Evolutionary conservation across 2,797 vertebrate genomes (phyloP), one percentile per base, ranked within the genome.

Genomic region (Lacerta viridis): DNA sequence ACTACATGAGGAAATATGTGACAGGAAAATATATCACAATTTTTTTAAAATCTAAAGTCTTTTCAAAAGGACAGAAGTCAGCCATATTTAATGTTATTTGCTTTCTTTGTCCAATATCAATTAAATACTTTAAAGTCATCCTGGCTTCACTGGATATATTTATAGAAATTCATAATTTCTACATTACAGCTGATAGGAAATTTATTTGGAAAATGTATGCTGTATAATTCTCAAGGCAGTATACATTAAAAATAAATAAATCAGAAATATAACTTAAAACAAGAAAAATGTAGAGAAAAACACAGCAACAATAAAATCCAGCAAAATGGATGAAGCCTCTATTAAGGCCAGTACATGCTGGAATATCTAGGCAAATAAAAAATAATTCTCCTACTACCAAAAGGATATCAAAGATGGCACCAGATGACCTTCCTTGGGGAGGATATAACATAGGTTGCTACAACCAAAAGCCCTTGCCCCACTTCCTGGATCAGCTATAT

Each of bases 21-120:
- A 75, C 39, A 82, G 71, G 33, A 41, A 87, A n/a, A 87, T 27
- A 55, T 27, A 39, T 55, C 8, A 66, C 9, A 20, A 39, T 11
- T 33, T 71, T 29, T n/a, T 11, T 11, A 13, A 11, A 36, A 6
- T 36, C 17, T 66, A 27, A 43, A 50, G 8, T 80, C 88, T 82
- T 91, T 61, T 90, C 80, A 78, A n/a, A 76, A 68, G 79, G 72
- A 71, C 84, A 71, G 69, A 85, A 81, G 39, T 75, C 64, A 87
- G 50, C 2, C 11, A 71, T 74, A 91, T 71, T 23, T 10, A 29
- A 43, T 85, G 87, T 41, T 18, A 87, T 43, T 68, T 33, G 85
- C 91, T 92, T 92, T 84, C 55, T 84, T 59, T n/a, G 27, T 59
- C 87, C 0, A 13, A 84, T 83, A 41, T 69, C 33, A 9, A 87